phyloP scores from a whole-genome alignment of 2,888 invertebrate genomes.

The Drosophila formosana region DNA sequence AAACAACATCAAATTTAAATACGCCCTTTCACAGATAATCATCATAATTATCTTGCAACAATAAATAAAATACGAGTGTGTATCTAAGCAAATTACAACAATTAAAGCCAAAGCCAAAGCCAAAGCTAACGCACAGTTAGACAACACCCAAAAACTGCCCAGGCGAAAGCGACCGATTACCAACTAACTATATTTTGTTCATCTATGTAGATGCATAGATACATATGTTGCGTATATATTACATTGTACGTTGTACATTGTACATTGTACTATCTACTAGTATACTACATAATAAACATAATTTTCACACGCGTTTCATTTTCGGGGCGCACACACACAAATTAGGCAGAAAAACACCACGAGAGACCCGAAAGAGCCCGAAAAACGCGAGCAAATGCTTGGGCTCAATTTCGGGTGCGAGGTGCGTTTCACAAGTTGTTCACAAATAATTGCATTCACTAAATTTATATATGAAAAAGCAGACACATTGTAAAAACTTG shows the following conservation, averaged over 20 bases:
- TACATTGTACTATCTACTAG: conserved; percentile 34
- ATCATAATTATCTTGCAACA: conserved; percentile 74
- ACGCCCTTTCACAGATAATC: conserved; percentile 74
- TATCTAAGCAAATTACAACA: conserved; percentile 74
- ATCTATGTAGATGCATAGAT: conserved; percentile 12
- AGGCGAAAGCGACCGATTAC: conserved; percentile 60
- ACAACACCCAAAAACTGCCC: conserved; percentile 55
- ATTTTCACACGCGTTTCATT: conserved; percentile 80
- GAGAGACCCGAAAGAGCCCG: conserved; percentile 21
- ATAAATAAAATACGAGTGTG: conserved; percentile 67
- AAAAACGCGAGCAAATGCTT: conserved; percentile 49
- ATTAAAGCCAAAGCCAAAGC: conserved; percentile 64
- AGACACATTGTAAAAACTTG: too few species aligned
- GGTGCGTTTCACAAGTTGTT: conserved; percentile 20
- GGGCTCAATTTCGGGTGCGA: conserved; percentile 31
- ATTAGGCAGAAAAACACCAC: conserved; percentile 73
- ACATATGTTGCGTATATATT: conserved; percentile 18
- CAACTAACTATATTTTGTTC: conserved; percentile 15
- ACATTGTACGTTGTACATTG: conserved; percentile 48
- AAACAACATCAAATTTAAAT: conserved; percentile 53
- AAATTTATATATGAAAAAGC: too few species aligned
- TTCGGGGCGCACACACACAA: conserved; percentile 70
- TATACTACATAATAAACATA: conserved; percentile 67
- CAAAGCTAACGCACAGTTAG: conserved; percentile 51
- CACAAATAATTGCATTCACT: too few species aligned